These are phyloP conservation scores for Oxystoma pomonae DNA, from an alignment of 2,888 invertebrate genomes.

Conservation along the genomic window DNA sequence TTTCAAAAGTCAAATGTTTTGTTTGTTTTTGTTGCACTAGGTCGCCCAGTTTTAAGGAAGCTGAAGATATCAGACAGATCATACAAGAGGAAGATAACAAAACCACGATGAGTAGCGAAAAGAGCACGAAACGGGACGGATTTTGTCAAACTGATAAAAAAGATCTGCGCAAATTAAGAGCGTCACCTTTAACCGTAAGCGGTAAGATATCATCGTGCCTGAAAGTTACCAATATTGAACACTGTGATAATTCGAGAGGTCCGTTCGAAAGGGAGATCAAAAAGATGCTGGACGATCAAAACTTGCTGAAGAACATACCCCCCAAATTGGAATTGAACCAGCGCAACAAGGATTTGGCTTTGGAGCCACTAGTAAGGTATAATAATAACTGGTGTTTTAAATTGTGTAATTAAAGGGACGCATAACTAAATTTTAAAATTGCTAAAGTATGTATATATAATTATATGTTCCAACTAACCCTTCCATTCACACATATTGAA, in stretches of 20 bases:
- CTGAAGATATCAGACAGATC: conserved; percentile 44
- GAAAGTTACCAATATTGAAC: conserved; percentile 54
- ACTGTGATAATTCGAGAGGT: conserved; percentile 48
- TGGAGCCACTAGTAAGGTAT: conserved; percentile 46
- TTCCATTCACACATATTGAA: too few relatives aligned
- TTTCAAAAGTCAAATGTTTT: too few relatives aligned
- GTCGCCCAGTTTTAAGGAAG: conserved; percentile 48
- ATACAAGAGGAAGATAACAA: conserved; percentile 44
- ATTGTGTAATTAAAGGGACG: too few relatives aligned
- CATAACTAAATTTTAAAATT: too few relatives aligned
- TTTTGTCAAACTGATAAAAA: conserved; percentile 66
- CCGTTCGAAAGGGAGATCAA: conserved; percentile 79
- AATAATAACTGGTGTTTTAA: too few relatives aligned
- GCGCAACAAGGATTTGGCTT: conserved; percentile 58
- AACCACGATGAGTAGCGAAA: conserved; percentile 52
- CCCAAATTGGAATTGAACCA: conserved; percentile 59
- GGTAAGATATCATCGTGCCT: conserved; percentile 45
- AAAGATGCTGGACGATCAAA: conserved; percentile 70
- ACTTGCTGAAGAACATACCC: conserved; percentile 58
- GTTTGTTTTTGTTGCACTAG: too few relatives aligned
- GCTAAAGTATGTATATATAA: too few relatives aligned
- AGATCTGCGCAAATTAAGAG: conserved; percentile 51
- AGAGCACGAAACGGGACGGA: conserved; percentile 58
- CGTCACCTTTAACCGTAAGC: conserved; percentile 54
- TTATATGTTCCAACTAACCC: too few relatives aligned